Conservation (phyloP, 2,113 vertebrate genomes). For the Panthera uncia region DNA sequence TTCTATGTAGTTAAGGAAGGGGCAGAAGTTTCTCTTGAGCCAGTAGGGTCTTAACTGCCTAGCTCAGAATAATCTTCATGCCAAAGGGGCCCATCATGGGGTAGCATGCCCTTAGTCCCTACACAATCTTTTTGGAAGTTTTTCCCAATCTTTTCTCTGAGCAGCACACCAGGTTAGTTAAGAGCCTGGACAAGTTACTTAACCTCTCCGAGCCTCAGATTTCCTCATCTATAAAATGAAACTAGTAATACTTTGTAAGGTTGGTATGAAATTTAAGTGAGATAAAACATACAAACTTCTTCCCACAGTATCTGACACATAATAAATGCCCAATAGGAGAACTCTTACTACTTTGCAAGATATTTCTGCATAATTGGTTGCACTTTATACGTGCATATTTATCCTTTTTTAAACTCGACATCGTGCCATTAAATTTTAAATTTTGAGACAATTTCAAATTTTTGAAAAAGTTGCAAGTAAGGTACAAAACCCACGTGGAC, state of each 20-base stretch:
- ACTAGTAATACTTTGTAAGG: not conserved
- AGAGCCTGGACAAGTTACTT: not conserved
- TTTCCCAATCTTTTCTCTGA: not conserved
- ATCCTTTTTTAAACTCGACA: not conserved
- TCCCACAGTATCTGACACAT: not conserved
- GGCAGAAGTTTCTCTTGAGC: not conserved
- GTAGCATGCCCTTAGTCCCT: not conserved
- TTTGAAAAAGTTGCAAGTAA: not conserved
- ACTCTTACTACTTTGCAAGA: not conserved
- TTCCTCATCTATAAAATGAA: not conserved
- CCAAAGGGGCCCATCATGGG: not conserved
- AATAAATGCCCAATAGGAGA: not conserved
- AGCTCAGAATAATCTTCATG: not conserved
- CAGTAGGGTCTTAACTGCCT: not conserved
- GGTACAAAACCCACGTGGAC: not conserved
- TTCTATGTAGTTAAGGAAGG: not conserved
- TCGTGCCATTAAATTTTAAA: not conserved
- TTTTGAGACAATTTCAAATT: conserved; percentile 23
- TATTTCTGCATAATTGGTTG: not conserved
- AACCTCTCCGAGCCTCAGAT: not conserved
- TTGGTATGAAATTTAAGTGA: not conserved
- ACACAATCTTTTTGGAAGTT: not conserved
- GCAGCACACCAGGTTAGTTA: not conserved
- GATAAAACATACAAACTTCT: not conserved
- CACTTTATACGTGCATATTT: not conserved